These are phyloP conservation scores for Gymnoscopelus microlampas DNA, from an alignment of 2,797 vertebrate genomes.

Conservation along the genomic window DNA sequence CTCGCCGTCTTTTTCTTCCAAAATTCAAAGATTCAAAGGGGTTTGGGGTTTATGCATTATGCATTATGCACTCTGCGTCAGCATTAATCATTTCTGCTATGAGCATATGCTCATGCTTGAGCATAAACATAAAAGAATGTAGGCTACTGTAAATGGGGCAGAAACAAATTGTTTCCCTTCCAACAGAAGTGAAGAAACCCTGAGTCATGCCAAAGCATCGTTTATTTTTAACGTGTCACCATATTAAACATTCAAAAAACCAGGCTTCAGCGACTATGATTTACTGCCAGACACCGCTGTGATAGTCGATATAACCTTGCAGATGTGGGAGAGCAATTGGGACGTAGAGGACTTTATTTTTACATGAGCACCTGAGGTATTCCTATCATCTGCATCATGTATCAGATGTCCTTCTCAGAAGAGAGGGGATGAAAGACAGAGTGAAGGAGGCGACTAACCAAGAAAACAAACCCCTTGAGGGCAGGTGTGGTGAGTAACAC, in stretches of 20 bases:
- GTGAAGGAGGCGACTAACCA: constrained; percentile 27
- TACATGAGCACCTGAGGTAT: constrained; percentile 66
- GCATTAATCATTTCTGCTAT: no score
- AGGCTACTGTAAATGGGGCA: no score
- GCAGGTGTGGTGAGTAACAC: constrained; percentile 35
- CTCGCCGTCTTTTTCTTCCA: constrained; percentile 3
- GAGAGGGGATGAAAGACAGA: constrained; percentile 50
- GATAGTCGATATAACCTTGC: constrained; percentile 60
- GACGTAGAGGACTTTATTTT: constrained; percentile 65
- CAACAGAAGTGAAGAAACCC: constrained; percentile 13
- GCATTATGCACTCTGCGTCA: no score
- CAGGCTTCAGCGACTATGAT: constrained; percentile 49
- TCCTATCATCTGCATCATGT: constrained; percentile 61
- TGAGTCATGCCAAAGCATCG: constrained; percentile 7
- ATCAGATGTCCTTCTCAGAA: constrained; percentile 55
- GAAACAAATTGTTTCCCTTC: constrained; percentile 28
- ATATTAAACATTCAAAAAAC: constrained; percentile 45
- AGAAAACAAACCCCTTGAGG: constrained; percentile 55
- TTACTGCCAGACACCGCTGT: constrained; percentile 55
- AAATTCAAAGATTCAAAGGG: not conserved
- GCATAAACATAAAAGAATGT: no score
- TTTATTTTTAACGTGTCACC: constrained; percentile 32
- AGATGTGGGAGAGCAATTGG: constrained; percentile 47
- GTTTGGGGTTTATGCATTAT: no score
- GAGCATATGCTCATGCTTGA: no score